Base-by-base conservation (phyloP, 2,888 invertebrate genomes). In the Hipparchia sbordonii region DNA sequence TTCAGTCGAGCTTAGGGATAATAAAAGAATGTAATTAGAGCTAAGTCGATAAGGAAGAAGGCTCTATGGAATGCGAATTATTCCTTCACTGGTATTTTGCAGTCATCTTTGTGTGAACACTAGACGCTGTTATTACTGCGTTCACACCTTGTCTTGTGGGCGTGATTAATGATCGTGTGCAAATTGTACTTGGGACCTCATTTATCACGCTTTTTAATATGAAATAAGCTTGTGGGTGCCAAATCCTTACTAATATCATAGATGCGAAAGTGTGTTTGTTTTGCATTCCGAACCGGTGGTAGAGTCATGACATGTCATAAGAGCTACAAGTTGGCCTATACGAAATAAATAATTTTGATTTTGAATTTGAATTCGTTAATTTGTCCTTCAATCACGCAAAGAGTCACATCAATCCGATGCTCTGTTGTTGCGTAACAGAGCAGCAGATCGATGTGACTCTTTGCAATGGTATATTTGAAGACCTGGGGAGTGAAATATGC, bases 61-160 rank as follows among this genome's bases (percentile, higher is more conserved):
- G 39, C 61, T 51, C 13, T 51, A 45, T 54, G 65, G 54, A 60
- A 74, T 72, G 33, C 45, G 51, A 57, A 59, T 62, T 13, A 67
- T 57, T 60, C 69, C 10, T 54, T 23, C 57, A 69, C 57, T 51
- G 46, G 12, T 68, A 56, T 68, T 69, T 67, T 61, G 56, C 39
- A 33, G 48, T 12, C 62, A 72, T 68, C 63, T 65, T 23, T 9
- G 72, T 56, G 67, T 67, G 67, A 62, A 67, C 46, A 52, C 45
- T 10, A 63, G 12, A 54, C 56, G 39, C 66, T 72, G 67, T 67
- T 66, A 67, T 67, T 67, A 63, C 60, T 63, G 45, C 59, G 72
- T 74, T 68, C 72, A 67, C 74, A 62, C 72, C 70, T 74, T 60
- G 63, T 67, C 70, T 67, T 10, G 52, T 46, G 52, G 67, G 59